Evolutionary conservation across 2,113 vertebrate genomes (phyloP), one percentile per base, ranked within the genome.

Genomic region (Ursus arctos): DNA sequence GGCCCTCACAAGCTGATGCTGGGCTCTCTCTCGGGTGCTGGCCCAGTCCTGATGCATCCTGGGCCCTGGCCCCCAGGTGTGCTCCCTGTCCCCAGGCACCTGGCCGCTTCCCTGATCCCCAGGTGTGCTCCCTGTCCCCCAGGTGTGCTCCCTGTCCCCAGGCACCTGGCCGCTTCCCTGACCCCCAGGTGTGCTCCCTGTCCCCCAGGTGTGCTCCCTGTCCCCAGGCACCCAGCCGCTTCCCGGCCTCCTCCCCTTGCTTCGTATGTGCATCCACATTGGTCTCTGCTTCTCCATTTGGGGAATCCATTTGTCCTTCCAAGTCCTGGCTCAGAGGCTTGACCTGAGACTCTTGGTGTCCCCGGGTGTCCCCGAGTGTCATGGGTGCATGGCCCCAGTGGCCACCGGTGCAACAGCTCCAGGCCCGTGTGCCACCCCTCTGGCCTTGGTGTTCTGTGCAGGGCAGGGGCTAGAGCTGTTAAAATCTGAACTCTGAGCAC

Each of bases 401-500:
- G 71, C 71, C 1, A 21, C 71, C 2, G 43, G 69, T 10, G 14
- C 72, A 9, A 26, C 2, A 28, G 74, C 26, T 16, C 6, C 1
- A 1, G 59, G 57, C 22, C 31, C 7, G 0, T 59, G 6, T 0
- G 0, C 36, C 33, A 61, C 11, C 18, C 6, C n/a, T 10, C 59
- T 53, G 43, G 36, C 67, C 31, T 28, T 31, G 31, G 4, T 9
- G 0, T 18, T 53, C 65, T 4, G 14, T 3, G 22, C 77, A 26
- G 51, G 88, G 53, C 85, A 40, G 55, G 72, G 84, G 28, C 76
- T 24, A 31, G 40, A 36, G 82, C 89, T 57, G 1, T 81, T 88
- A 49, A 22, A n/a, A n/a, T 55, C 69, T 22, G 36, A 40, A 74
- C 71, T 14, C 84, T 36, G 24, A 4, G 74, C 91, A 12, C 55